Percentiles rank a stretch among this genome's conserved stretches.
phyloP scores from a whole-genome alignment of 1,140 invertebrate species.

The Marisa cornuarietis region DNA sequence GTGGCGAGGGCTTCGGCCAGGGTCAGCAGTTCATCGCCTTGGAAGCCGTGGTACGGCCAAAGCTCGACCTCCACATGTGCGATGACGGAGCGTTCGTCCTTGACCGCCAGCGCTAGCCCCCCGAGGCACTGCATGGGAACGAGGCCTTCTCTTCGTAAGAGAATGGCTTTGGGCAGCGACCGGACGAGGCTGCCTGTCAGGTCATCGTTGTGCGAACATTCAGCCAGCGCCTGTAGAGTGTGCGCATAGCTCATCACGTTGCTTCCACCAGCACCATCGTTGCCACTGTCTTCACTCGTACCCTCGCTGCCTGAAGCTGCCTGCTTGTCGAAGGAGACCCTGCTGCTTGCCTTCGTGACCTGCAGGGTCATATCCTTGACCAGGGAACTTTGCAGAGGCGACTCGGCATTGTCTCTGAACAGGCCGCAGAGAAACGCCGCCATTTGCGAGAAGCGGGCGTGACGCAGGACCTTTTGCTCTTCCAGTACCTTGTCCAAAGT shows the following conservation, averaged over 20 bases:
- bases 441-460: slow-evolving; percentile 40
- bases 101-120: slow-evolving; percentile 34
- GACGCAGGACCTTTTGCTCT: slow-evolving; percentile 43
- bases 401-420: slow-evolving; percentile 38
- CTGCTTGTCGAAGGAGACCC: background rate
- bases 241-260: slow-evolving; percentile 40
- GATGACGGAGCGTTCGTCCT: slow-evolving; percentile 25
- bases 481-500: slow-evolving; percentile 36
- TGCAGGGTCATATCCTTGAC: slow-evolving; percentile 42
- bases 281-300: background rate
- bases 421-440: slow-evolving; percentile 46
- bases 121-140: slow-evolving; percentile 32
- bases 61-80: slow-evolving; percentile 44
- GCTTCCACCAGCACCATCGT: slow-evolving; percentile 25
- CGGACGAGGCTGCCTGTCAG: background rate
- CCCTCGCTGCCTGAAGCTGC: background rate
- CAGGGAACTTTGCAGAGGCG: slow-evolving; percentile 28
- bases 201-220: slow-evolving; percentile 31
- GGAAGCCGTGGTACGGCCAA: slow-evolving; percentile 33
- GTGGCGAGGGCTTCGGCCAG: slow-evolving; percentile 32
- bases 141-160: slow-evolving; percentile 40
- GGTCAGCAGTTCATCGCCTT: slow-evolving; percentile 28
- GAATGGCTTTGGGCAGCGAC: slow-evolving; percentile 6
- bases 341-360: background rate
- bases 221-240: slow-evolving; percentile 42